Evolutionary conservation across 2,797 vertebrate species (phyloP), one percentile per base, ranked within the genome.

Genomic region (Petrocephalus sullivani): DNA sequence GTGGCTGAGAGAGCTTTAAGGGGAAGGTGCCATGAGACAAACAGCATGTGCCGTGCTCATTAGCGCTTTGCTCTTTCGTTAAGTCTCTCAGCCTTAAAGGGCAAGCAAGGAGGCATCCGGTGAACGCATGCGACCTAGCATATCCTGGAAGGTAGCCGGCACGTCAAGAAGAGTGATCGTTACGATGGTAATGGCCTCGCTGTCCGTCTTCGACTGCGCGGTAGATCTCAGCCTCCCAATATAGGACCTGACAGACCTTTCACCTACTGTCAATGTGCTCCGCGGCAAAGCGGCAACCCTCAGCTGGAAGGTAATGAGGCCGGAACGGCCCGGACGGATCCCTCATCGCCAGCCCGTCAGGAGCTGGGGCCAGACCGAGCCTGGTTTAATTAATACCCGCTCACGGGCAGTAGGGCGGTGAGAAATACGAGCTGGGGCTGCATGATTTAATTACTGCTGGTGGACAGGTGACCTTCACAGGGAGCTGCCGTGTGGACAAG

Each of bases 381-480:
- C 49, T 21, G 4, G 46, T 83, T 83, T 83, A 83, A 83, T 83
- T 83, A 83, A 83, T 83, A 21, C 41, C 81, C 81, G 21, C 81
- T 83, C 81, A 54, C 21, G 4, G 51, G 81, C 19, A 28, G 49
- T 19, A 53, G 81, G 41, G 41, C 1, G 4, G 1, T n/a, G 8
- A 83, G 81, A 54, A 54, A 54, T 41, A 83, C 49, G 49, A 83
- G 81, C n/a, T 9, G 8, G 16, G 21, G 4, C n/a, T 19, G 3
- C 10, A 4, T 83, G 81, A 83, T 83, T 51, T 51, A 54, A 83
- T 83, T 28, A 83, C 81, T n/a, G n/a, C 46, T 83, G 81, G 49
- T 1, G 49, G 81, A 83, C 49, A 21, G n/a, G 81, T 54, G 49
- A 49, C 81, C 81, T 83, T 83, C 81, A 56, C 53, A 7, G 71